Evolutionary conservation across 2,888 invertebrate genomes (phyloP).

Genomic region (Tachina fera): DNA sequence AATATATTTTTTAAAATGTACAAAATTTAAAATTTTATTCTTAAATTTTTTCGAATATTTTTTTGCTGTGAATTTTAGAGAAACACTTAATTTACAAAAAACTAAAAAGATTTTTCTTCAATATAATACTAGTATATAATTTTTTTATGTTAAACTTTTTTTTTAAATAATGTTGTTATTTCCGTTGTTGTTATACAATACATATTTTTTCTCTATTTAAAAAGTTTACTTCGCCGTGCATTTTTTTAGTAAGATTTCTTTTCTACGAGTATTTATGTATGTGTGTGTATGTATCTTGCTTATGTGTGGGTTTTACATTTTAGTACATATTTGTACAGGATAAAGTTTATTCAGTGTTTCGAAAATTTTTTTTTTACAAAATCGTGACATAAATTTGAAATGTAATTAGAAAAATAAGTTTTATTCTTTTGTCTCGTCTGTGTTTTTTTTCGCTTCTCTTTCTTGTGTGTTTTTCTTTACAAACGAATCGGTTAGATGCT

Average conservation of each 20-base stretch:
- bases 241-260: constrained; percentile 8
- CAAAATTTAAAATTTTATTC: background rate
- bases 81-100: background rate
- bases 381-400: constrained; percentile 73
- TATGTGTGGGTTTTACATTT: constrained; percentile 23
- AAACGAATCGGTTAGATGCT: constrained; percentile 16
- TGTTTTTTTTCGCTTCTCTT: background rate
- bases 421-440: background rate
- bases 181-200: background rate
- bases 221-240: constrained; percentile 16
- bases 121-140: background rate
- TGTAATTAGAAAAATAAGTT: constrained; percentile 72
- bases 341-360: constrained; percentile 69
- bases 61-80: background rate
- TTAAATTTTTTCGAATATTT: background rate
- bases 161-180: background rate
- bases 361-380: constrained; percentile 60
- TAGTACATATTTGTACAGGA: constrained; percentile 58
- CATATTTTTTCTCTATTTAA: background rate
- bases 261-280: background rate
- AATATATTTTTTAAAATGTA: background rate
- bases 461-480: background rate
- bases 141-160: constrained; percentile 9
- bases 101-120: background rate
- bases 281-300: background rate